phyloP scores from a whole-genome alignment of 2,888 invertebrate genomes.

The Deladenus siricidicola region DNA sequence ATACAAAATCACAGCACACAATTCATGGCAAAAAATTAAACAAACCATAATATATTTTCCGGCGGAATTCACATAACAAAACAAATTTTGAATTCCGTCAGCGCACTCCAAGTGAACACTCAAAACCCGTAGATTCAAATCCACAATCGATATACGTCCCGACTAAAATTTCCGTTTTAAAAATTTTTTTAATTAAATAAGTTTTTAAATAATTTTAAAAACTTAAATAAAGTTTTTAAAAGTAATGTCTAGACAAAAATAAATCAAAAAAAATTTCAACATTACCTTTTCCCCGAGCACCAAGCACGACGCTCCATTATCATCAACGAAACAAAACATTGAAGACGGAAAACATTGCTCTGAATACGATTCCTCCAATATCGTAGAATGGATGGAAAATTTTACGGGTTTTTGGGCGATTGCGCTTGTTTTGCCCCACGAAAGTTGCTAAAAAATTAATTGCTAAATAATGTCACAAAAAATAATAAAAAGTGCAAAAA shows the following conservation, averaged over 20 bases:
- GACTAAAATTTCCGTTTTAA: conserved; percentile 9
- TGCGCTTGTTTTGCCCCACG: conserved; percentile 11
- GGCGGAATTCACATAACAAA: conserved; percentile 28
- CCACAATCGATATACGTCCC: conserved; percentile 16
- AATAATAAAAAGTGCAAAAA: too few species aligned
- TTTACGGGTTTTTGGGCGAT: conserved; percentile 2
- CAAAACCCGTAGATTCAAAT: conserved; percentile 14
- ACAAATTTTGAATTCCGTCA: conserved; percentile 34
- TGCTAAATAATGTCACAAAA: conserved; percentile 2
- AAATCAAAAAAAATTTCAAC: not conserved
- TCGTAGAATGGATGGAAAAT: conserved; percentile 12
- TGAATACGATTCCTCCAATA: not conserved
- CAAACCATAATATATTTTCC: conserved; percentile 33
- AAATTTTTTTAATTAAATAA: too few species aligned
- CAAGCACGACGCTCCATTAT: conserved; percentile 5
- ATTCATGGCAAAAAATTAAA: too few species aligned
- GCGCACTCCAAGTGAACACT: conserved; percentile 1
- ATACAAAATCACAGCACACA: too few species aligned
- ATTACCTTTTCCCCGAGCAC: conserved; percentile 12
- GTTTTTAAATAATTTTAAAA: not conserved
- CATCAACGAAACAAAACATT: conserved; percentile 12
- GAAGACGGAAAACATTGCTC: conserved; percentile 3
- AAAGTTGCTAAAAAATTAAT: conserved; percentile 7
- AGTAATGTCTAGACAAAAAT: not conserved
- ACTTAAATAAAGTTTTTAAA: not conserved